Percentiles rank a stretch among this genome's conserved stretches.
Conservation (phyloP, 2,888 invertebrate genomes). For the Phengaris alcon region DNA sequence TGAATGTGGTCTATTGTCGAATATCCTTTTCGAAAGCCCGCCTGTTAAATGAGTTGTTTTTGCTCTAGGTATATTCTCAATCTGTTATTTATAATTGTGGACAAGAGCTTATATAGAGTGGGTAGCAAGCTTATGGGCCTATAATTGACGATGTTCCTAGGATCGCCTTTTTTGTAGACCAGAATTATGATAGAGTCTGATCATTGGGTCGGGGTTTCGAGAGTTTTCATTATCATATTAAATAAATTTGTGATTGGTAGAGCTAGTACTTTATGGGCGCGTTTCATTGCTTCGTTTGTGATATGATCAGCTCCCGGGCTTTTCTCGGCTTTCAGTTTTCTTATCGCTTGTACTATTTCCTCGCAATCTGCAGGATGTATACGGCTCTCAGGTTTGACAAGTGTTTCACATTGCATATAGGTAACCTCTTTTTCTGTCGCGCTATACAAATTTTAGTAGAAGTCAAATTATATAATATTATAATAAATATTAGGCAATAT, state of each 20-base stretch:
- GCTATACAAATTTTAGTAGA: too few relatives aligned
- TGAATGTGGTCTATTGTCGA: constrained; percentile 36
- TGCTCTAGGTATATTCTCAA: too few relatives aligned
- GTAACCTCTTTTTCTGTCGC: not conserved
- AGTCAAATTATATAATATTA: too few relatives aligned
- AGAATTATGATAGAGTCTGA: constrained; percentile 34
- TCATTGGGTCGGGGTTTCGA: constrained; percentile 30
- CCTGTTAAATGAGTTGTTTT: constrained; percentile 32
- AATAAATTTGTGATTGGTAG: constrained; percentile 31
- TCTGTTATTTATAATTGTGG: too few relatives aligned
- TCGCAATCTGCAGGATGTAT: not conserved
- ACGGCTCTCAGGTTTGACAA: not conserved
- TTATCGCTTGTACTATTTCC: constrained; percentile 29
- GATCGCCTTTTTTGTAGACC: constrained; percentile 35
- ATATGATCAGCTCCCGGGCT: constrained; percentile 32
- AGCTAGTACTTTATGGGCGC: constrained; percentile 15
- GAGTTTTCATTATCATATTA: constrained; percentile 31
- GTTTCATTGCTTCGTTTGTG: constrained; percentile 30
- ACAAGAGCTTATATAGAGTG: too few relatives aligned
- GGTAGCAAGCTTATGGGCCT: too few relatives aligned
- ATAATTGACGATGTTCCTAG: constrained; percentile 10
- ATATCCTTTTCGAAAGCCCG: constrained; percentile 20
- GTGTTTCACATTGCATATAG: not conserved
- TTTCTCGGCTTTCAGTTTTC: constrained; percentile 31
- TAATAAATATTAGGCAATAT: too few relatives aligned